Conservation (phyloP, 2,797 vertebrate genomes). For the Bradypodion pumilum region DNA sequence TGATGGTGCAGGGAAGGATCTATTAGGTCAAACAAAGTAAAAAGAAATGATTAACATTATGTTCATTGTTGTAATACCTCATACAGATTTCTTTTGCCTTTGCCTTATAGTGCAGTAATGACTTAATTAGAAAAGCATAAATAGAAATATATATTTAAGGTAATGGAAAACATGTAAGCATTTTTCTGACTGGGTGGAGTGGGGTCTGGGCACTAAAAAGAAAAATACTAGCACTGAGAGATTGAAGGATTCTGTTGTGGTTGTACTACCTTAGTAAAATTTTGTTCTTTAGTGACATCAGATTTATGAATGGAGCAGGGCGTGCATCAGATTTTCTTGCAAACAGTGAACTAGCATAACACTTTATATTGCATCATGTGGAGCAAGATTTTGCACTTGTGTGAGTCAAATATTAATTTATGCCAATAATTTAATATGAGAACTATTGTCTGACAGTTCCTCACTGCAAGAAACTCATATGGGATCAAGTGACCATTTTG, state of each 20-base stretch:
- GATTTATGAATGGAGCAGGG: neutral
- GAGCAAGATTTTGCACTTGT: neutral
- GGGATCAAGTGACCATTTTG: neutral
- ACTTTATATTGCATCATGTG: constrained; percentile 3
- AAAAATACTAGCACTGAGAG: neutral
- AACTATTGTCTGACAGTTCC: neutral
- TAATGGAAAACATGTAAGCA: neutral
- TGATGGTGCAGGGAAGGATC: constrained; percentile 18
- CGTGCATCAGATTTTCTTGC: neutral
- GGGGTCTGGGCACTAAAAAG: neutral
- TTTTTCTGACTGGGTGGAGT: constrained; percentile 15
- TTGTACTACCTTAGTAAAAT: neutral
- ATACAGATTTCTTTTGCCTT: neutral
- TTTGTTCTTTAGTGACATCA: constrained; percentile 1
- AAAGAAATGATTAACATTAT: constrained; percentile 7
- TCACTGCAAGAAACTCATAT: neutral
- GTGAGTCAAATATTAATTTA: constrained; percentile 6
- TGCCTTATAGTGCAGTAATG: constrained; percentile 23
- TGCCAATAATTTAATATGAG: neutral
- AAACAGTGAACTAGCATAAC: neutral
- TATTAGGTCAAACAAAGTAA: neutral
- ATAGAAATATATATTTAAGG: constrained; percentile 1
- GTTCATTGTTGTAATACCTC: constrained; percentile 29
- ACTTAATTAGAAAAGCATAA: constrained; percentile 15
- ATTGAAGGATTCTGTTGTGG: neutral